A percentile compares a stretch with the other conserved stretches of the same genome.
Evolutionary conservation across 2,113 vertebrate genomes (phyloP).

Genomic region (Dendrocopos noguchii): DNA sequence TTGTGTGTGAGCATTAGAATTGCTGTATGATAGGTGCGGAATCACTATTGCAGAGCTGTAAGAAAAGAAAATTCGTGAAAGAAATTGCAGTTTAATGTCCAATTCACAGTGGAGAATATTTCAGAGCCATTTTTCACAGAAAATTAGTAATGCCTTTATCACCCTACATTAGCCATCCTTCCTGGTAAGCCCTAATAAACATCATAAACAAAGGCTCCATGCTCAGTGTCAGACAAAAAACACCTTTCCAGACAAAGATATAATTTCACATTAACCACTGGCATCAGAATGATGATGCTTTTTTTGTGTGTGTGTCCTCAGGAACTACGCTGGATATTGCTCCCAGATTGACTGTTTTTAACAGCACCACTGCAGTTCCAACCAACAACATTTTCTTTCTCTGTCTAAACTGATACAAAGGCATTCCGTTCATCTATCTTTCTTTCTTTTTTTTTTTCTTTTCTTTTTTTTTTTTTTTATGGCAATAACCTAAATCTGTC

Average conservation of each 20-base stretch:
- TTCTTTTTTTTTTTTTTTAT: neutral
- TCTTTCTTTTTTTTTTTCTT: neutral
- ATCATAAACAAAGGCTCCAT: slow-evolving; percentile 43
- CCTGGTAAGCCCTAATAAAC: slow-evolving; percentile 38
- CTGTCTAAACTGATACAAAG: neutral
- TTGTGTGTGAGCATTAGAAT: slow-evolving; percentile 3
- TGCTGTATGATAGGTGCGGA: neutral
- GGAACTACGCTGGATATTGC: neutral
- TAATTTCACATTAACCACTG: slow-evolving; percentile 29
- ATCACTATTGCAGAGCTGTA: neutral
- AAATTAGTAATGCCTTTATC: slow-evolving; percentile 56
- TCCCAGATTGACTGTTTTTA: neutral
- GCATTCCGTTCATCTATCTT: neutral
- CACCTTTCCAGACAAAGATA: slow-evolving; percentile 14
- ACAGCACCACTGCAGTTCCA: neutral
- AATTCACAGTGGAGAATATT: slow-evolving; percentile 40
- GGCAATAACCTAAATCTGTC: neutral
- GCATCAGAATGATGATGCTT: neutral
- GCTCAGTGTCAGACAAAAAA: slow-evolving; percentile 19
- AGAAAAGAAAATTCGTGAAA: slow-evolving; percentile 42
- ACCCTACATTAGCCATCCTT: slow-evolving; percentile 18
- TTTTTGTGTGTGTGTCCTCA: slow-evolving; percentile 24
- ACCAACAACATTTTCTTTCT: neutral
- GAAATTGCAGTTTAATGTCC: slow-evolving; percentile 37
- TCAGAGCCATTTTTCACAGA: slow-evolving; percentile 44